Base-by-base conservation (phyloP, 2,888 invertebrate genomes). In the Trichacis sp. region DNA sequence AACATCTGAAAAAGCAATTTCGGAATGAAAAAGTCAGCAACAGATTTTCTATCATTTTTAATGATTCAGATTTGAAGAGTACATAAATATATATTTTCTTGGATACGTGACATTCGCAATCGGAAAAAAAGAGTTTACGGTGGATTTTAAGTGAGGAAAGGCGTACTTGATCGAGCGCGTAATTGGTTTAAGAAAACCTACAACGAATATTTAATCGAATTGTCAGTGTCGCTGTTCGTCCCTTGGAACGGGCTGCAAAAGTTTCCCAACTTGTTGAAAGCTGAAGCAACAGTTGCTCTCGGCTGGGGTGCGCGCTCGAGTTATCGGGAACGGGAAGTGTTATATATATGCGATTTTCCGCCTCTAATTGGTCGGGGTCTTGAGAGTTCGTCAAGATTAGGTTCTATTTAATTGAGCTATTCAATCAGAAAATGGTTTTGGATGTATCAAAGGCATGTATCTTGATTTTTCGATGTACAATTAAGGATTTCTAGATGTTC, bases 251-350 rank as follows among this genome's bases (percentile, higher is more conserved):
- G 38, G 12, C 14, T 29, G 46, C 12, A 3, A 18, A 46, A 57
- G 50, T 52, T 47, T 65, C 59, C 62, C 80, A 78, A 81, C 83
- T 83, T 82, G 82, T 82, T 81, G 81, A 78, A 77, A 75, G 77
- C 64, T 66, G 82, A 79, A 82, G 83, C 83, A 83, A 83, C 83
- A 83, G 83, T 83, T 83, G 66, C 51, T 58, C 42, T 24, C 24
- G 4, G 24, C 52, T 38, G 36, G 36, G 29, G 45, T 48, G 43
- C 12, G 11, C 45, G 20, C 15, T 8, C 45, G 9, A 12, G 20
- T 18, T 15, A 17, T 42, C 42, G 15, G 8, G n/a, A 4, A 14
- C 2, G 33, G n/a, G 11, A 53, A 69, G 60, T 71, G 24, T 24
- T n/a, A n/a, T n/a, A 8, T 24, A 24, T 24, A 24, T 24, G 24